Evolutionary conservation across 1,140 invertebrate genomes (phyloP).

Genomic region (Marisa cornuarietis): DNA sequence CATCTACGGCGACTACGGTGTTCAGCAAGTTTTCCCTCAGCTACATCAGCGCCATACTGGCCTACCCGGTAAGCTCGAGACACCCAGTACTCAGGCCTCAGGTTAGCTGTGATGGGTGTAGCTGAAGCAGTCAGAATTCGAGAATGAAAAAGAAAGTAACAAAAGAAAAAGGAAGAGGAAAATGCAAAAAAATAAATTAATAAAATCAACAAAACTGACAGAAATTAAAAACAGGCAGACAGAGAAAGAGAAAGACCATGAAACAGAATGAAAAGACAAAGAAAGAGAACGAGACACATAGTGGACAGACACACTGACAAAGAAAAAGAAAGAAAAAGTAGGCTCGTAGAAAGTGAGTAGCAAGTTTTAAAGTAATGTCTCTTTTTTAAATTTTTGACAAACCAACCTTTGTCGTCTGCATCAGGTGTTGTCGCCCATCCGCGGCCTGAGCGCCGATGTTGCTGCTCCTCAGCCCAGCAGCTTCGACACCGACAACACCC

Average conservation of each 20-base stretch:
- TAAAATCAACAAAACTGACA: background rate
- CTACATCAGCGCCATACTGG: constrained; percentile 7
- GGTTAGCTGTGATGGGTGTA: background rate
- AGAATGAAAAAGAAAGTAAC: background rate
- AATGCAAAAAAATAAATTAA: too few relatives aligned
- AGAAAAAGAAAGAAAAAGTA: too few relatives aligned
- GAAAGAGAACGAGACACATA: too few relatives aligned
- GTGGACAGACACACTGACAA: too few relatives aligned
- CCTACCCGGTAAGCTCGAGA: constrained; percentile 4
- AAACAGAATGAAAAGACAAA: background rate
- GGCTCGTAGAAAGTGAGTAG: too few relatives aligned
- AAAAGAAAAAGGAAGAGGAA: background rate
- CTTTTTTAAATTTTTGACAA: too few relatives aligned
- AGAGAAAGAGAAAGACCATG: background rate
- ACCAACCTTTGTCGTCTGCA: background rate
- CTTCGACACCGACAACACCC: background rate
- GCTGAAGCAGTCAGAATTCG: background rate
- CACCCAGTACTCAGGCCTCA: background rate
- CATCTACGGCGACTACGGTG: background rate
- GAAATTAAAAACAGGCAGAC: background rate
- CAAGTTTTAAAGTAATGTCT: too few relatives aligned
- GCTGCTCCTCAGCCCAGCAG: background rate
- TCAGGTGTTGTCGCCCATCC: constrained; percentile 9
- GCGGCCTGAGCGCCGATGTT: background rate
- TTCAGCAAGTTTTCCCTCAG: constrained; percentile 11